These are phyloP conservation scores for Ladona fulva DNA, from an alignment of 1,140 invertebrate genomes.

Conservation along the genomic window DNA sequence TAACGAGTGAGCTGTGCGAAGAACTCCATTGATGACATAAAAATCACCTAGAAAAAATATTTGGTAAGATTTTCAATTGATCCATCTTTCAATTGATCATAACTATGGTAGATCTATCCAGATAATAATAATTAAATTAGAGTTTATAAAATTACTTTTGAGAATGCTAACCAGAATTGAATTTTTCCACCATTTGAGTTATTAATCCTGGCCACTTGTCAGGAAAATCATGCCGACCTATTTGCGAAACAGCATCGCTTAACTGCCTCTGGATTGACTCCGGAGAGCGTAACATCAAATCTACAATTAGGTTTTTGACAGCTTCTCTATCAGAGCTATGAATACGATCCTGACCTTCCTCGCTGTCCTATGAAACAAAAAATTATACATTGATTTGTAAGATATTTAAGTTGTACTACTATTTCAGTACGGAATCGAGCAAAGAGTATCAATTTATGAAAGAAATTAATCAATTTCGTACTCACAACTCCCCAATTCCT, in stretches of 20 bases:
- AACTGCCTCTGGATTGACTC: slow-evolving; percentile 87
- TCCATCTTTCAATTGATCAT: neutral
- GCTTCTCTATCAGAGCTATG: slow-evolving; percentile 64
- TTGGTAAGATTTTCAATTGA: neutral
- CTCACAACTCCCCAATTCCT: slow-evolving; percentile 86
- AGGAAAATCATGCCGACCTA: slow-evolving; percentile 90
- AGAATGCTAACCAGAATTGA: slow-evolving; percentile 51
- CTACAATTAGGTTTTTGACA: slow-evolving; percentile 81
- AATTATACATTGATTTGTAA: neutral
- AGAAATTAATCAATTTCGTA: slow-evolving; percentile 24
- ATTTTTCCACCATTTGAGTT: slow-evolving; percentile 84
- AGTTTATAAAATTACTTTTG: neutral
- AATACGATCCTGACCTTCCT: slow-evolving; percentile 71
- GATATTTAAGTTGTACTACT: no score
- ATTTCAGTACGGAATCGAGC: no score
- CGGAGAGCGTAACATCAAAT: slow-evolving; percentile 85
- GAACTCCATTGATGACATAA: slow-evolving; percentile 87
- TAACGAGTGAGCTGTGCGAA: slow-evolving; percentile 90
- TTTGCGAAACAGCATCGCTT: slow-evolving; percentile 91
- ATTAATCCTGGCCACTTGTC: slow-evolving; percentile 88
- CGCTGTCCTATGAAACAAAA: slow-evolving; percentile 47
- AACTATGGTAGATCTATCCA: no score
- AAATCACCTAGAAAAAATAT: slow-evolving; percentile 62
- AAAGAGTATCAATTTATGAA: neutral
- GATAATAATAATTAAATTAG: neutral